Evolutionary conservation across 37 sponge, comb jelly and placozoan genomes (phyloP).

Genomic region (Cliona cf. orientalis): DNA sequence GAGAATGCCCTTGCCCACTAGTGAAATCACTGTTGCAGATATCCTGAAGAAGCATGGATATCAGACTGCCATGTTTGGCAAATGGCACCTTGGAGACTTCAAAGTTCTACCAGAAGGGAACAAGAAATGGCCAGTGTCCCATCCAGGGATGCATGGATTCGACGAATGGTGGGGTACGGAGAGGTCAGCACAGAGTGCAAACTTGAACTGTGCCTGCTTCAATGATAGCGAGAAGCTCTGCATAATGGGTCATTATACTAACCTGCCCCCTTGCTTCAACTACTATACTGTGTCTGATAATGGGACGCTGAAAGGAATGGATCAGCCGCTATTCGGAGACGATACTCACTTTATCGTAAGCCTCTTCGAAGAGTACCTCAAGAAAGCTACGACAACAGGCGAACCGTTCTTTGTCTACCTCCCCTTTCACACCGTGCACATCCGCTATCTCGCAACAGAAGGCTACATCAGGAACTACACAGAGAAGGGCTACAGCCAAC

Average conservation of each 20-base stretch:
- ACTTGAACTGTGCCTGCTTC: constrained; percentile 71
- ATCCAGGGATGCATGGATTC: constrained; percentile 75
- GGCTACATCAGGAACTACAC: constrained; percentile 39
- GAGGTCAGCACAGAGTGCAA: constrained; percentile 56
- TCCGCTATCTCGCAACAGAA: constrained; percentile 51
- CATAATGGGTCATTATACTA: constrained; percentile 51
- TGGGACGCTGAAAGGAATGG: background rate
- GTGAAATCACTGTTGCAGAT: constrained; percentile 61
- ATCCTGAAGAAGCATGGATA: constrained; percentile 42
- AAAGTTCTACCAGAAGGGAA: constrained; percentile 44
- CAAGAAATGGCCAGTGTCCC: constrained; percentile 71
- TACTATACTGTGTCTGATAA: constrained; percentile 39
- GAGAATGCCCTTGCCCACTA: constrained; percentile 45
- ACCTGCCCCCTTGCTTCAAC: constrained; percentile 48
- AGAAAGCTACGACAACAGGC: background rate
- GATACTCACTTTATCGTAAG: constrained; percentile 63
- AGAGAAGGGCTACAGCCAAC: constrained; percentile 11
- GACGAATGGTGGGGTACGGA: constrained; percentile 57
- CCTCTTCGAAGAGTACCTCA: constrained; percentile 26
- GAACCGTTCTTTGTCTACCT: constrained; percentile 74
- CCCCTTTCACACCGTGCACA: constrained; percentile 70
- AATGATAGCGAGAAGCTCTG: constrained; percentile 30
- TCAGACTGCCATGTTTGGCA: constrained; percentile 63
- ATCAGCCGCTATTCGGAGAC: constrained; percentile 46
- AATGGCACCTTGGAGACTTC: constrained; percentile 72